Evolutionary conservation across 2,888 invertebrate genomes (phyloP), one percentile per base, ranked within the genome.

Genomic region (Sycophila texana): DNA sequence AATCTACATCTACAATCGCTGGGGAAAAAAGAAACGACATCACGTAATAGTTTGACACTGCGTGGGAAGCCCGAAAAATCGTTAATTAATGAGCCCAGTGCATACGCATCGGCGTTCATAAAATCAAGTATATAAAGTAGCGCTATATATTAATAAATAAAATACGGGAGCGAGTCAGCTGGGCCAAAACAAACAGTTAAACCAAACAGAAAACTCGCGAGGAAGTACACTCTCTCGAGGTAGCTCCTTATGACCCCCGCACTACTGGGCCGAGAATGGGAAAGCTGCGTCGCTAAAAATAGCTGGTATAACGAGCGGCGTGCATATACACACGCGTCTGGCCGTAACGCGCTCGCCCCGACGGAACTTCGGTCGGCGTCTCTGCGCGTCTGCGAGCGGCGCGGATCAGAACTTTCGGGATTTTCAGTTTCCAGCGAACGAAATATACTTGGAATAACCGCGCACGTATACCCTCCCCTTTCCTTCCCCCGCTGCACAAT

Each of bases 401-500:
- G 13, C 12, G 61, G 71, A 72, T 77, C 77, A 58, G 60, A 72
- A 77, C 72, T 77, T 77, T 77, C 1, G 39, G 67, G 60, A 72
- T 67, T 72, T 77, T 30, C 70, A 68, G 51, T 30, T 18, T 74
- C 49, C 18, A 51, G 26, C 2, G 10, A 3, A 20, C 55, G 68
- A 55, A 61, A 55, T 57, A 63, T 57, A 39, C 39, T 39, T 39
- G 39, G 39, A 39, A 39, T 39, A 39, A 4, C 39, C 39, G 39
- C 7, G 39, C 39, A 4, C 4, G 68, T 76, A 26, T 70, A 39
- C 3, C 39, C 39, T 4, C 7, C 39, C 39, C 7, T 4, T 70
- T 3, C 3, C 39, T 4, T 4, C 7, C 39, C 39, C 7, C 39
- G 18, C 53, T 70, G 58, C n/a, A 39, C 60, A 39, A 61, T 53